Base-by-base conservation (phyloP, 2,113 vertebrate species). In the Tenebrosternarchus preto region DNA sequence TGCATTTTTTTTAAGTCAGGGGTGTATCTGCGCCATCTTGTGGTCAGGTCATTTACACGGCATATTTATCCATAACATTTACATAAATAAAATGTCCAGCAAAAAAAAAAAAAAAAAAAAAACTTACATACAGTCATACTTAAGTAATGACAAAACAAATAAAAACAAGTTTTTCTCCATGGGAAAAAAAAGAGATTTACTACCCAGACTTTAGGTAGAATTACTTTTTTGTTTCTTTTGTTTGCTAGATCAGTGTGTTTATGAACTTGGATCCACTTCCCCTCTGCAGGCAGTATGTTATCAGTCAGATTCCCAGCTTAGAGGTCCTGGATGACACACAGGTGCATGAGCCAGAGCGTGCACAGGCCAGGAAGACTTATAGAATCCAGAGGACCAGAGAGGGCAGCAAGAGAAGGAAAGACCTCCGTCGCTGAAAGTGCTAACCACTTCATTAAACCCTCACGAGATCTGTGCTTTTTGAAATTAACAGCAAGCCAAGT, bases 241-340 rank as follows among this genome's bases (percentile, higher is more conserved):
- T 20, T 50, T 8, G 24, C 39, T 63, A 46, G 59, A 1, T 25
- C 39, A 29, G 24, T 46, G 25, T 29, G 73, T 39, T 50, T 50
- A 63, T 50, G 5, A 53, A 76, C 0, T 16, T 50, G 69, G 29
- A 57, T 43, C 76, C 16, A 11, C 39, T 43, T 27, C 22, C 75
- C 29, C 20, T 24, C 31, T 71, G n/a, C 55, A 94, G 93, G 83
- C 89, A 89, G 27, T 94, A 93, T 31, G 92, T 94, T 80, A 89
- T 94, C 83, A 94, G 93, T 82, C 93, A 93, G 86, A 88, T 94
- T 55, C 88, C 91, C 1, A 66, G 88, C 57, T 87, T 93, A 79
- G 89, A 92, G 83, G 90, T 93, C 1, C 86, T 94, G 84, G 92
- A 94, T 12, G 92, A 94, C 88, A 93, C 92, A 0, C 89, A 92